Base-by-base conservation (phyloP, 92 coral and sea anemone species). In the Montipora capitata region DNA sequence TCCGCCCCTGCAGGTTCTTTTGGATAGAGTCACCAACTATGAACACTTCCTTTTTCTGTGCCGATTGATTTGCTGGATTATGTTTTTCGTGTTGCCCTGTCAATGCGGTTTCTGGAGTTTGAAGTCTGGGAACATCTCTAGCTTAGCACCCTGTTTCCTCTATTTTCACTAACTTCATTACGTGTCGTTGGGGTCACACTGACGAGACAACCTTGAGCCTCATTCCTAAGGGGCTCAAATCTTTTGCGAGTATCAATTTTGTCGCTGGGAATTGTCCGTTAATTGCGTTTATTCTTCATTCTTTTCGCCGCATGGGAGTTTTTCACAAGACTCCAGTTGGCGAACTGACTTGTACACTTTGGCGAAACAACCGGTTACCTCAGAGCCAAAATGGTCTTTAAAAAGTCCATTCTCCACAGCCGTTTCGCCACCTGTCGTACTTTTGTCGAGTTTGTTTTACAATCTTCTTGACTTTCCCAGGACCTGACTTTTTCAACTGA, bases 201-300 rank as follows among this genome's bases (percentile, higher is more conserved):
- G 56, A 72, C 42, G 56, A 40, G 1, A 40, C 54, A 13, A 72
- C 4, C 39, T n/a, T n/a, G n/a, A n/a, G n/a, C n/a, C n/a, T n/a
- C n/a, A n/a, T n/a, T n/a, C n/a, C n/a, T n/a, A n/a, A 72, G 77
- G 77, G 40, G 77, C 56, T 72, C 59, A 44, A 72, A 72, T 40
- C 77, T 72, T 0, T 72, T 40, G 38, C 78, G 35, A 5, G 62
- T 74, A 15, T 49, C 61, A 38, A 7, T 74, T 16, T 13, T 45
- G n/a, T n/a, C n/a, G n/a, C n/a, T n/a, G n/a, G n/a, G n/a, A n/a
- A n/a, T n/a, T n/a, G n/a, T n/a, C n/a, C n/a, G n/a, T n/a, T n/a
- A n/a, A n/a, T n/a, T n/a, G n/a, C n/a, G n/a, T n/a, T n/a, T n/a
- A n/a, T n/a, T n/a, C n/a, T n/a, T n/a, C n/a, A n/a, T n/a, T n/a